Base-by-base conservation (phyloP, 2,113 vertebrate species). In the Gopherus evgoodei region DNA sequence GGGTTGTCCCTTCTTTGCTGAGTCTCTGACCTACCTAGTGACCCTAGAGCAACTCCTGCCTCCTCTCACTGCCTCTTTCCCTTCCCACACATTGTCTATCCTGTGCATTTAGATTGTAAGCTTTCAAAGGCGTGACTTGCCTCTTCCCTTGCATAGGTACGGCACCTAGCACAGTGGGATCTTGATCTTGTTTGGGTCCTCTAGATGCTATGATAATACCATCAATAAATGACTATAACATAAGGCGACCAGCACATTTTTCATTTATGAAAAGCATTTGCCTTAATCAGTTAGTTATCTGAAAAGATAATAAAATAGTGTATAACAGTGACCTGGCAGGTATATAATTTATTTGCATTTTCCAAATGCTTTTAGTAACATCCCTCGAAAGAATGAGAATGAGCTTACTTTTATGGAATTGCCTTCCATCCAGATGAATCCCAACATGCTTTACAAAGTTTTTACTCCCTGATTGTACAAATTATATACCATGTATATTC, bases 311-410 rank as follows among this genome's bases (percentile, higher is more conserved):
- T 95, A 90, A 96, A 97, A 91, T 83, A 95, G 88, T 96, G 90
- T 88, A 86, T 96, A 95, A 98, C 96, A 90, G 97, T 97, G 94
- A 97, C 95, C 93, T 86, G 83, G 11, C 91, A 76, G 87, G 53
- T 54, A 59, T 86, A 57, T 95, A 54, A 94, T 96, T 97, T 96
- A 95, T 95, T 81, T 90, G 65, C 44, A 62, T 94, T 94, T 93
- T 96, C 87, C 95, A 95, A 96, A 95, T 88, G 88, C 86, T 97
- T 96, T 96, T 92, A 92, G 96, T 97, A 96, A 97, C 90, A 90
- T 96, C 80, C 84, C 84, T 93, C 93, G 94, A 97, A 97, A 96
- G 81, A 86, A 86, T 97, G 95, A 96, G 87, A 96, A 94, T 83
- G 95, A 95, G 95, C 89, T 94, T 91, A 94, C 93, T 47, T 97